A percentile compares a stretch with the other conserved stretches of the same genome.
phyloP scores from a whole-genome alignment of 2,113 vertebrate genomes.

The Anarhynchus alexandrinus region DNA sequence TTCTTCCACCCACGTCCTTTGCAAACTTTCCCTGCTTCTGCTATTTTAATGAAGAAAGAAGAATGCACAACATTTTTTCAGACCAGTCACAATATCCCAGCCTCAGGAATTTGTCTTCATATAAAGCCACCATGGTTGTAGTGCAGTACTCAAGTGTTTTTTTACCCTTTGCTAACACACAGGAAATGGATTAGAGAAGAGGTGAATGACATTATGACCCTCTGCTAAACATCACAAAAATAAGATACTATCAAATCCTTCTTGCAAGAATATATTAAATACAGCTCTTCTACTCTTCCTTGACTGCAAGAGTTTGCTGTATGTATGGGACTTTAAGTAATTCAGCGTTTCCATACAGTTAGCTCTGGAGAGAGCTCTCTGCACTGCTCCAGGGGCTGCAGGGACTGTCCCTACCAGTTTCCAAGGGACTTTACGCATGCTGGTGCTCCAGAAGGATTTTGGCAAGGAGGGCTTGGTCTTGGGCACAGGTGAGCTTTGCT shows the following conservation, averaged over 20 bases:
- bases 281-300: neutral
- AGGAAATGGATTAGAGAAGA: neutral
- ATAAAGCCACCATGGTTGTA: neutral
- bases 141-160: neutral
- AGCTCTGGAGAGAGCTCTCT: neutral
- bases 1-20: slow-evolving; percentile 1
- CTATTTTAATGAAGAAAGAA: neutral
- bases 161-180: neutral
- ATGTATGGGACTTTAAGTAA: neutral
- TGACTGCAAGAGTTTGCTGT: neutral
- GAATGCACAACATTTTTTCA: slow-evolving; percentile 3
- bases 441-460: neutral
- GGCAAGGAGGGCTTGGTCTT: neutral
- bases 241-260: neutral
- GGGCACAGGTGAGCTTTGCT: neutral
- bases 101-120: slow-evolving; percentile 17
- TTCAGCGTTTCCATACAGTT: neutral
- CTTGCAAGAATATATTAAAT: neutral
- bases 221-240: neutral
- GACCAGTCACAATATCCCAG: neutral
- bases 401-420: neutral
- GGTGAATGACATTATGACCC: neutral
- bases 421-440: neutral
- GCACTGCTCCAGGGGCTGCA: rapidly evolving
- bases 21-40: neutral